Evolutionary conservation across 2,888 invertebrate species (phyloP).

Genomic region (Epinotia bilunana): DNA sequence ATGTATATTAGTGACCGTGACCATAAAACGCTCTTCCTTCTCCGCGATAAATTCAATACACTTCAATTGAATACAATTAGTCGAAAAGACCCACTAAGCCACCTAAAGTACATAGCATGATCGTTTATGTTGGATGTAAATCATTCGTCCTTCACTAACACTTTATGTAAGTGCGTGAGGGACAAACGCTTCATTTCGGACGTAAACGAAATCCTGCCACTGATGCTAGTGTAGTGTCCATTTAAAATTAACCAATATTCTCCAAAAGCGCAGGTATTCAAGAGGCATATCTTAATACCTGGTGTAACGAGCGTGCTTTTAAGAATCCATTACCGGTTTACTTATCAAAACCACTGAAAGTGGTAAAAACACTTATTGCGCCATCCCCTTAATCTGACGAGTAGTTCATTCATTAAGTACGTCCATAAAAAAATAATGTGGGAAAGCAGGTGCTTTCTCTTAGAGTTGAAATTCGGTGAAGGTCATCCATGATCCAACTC

Average conservation of each 20-base stretch:
- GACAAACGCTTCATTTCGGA: not conserved
- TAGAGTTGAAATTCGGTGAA: not conserved
- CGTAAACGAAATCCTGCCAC: not conserved
- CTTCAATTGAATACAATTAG: no score
- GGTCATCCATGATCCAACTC: not conserved
- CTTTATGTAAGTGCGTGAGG: not conserved
- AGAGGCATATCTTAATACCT: conserved; percentile 48
- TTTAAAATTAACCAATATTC: conserved; percentile 30
- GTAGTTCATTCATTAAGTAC: conserved; percentile 13
- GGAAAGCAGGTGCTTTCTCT: conserved; percentile 35
- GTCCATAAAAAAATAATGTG: conserved; percentile 26
- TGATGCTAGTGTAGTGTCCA: not conserved
- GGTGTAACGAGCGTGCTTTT: conserved; percentile 51
- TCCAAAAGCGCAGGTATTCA: conserved; percentile 31
- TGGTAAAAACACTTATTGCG: conserved; percentile 43
- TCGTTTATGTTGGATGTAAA: not conserved
- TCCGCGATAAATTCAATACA: no score
- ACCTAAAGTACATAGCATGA: no score
- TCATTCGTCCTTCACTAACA: not conserved
- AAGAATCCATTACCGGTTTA: conserved; percentile 48
- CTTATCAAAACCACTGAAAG: conserved; percentile 46
- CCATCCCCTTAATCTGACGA: conserved; percentile 24
- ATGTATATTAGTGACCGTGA: no score
- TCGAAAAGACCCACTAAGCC: no score
- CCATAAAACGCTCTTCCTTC: no score